These are phyloP conservation scores for Pomatorhinus ruficollis DNA, from an alignment of 2,113 vertebrate species.

Conservation along the genomic window DNA sequence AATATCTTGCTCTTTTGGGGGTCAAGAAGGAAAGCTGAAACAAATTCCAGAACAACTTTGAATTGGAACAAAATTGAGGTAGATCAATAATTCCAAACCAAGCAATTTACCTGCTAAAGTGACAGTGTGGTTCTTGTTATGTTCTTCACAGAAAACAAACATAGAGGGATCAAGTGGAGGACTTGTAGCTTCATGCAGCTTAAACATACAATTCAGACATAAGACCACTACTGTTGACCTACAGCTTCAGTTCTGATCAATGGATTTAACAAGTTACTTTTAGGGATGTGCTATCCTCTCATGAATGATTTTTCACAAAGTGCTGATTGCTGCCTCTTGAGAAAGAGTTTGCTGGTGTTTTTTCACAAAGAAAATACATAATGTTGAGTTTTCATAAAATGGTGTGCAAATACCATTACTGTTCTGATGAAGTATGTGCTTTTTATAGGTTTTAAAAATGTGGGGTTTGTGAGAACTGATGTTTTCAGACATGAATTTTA, in stretches of 20 bases:
- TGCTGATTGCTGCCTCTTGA: neutral
- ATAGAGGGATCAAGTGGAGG: neutral
- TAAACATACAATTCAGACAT: neutral
- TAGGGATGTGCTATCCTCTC: neutral
- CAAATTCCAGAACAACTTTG: neutral
- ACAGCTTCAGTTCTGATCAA: neutral
- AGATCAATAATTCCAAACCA: neutral
- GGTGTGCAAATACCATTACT: neutral
- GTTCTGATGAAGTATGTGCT: neutral
- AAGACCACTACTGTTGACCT: neutral
- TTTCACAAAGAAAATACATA: neutral
- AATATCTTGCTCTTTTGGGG: conserved; percentile 1
- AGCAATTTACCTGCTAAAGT: neutral
- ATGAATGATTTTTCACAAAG: neutral
- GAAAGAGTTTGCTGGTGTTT: neutral
- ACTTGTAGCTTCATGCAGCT: neutral
- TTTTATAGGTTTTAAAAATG: neutral
- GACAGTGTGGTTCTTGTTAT: neutral
- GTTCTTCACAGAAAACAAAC: neutral
- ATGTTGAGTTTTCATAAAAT: neutral
- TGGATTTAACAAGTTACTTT: neutral
- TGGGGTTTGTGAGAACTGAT: neutral
- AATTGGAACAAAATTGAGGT: neutral
- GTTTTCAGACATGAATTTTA: neutral
- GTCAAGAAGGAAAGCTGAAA: neutral